Conservation (phyloP, 2,888 invertebrate species). For the Yponomeuta sedellus region DNA sequence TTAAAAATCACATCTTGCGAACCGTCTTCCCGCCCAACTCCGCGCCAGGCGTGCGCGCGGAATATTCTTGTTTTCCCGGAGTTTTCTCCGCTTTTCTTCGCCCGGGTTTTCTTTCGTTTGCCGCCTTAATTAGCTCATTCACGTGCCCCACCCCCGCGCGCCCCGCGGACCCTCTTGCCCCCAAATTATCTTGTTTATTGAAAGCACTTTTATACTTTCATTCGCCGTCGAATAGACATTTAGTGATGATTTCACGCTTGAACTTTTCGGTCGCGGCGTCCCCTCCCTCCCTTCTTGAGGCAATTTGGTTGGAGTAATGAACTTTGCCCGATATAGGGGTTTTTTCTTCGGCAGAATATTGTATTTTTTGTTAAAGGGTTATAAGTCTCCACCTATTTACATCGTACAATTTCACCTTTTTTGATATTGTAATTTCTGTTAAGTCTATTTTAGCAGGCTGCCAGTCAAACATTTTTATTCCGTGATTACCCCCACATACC, state of each 20-base stretch:
- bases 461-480: too few species aligned
- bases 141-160: constrained; percentile 35
- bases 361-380: constrained; percentile 3
- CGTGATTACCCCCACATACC: too few species aligned
- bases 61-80: constrained; percentile 73
- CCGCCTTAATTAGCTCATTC: constrained; percentile 75
- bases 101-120: constrained; percentile 67
- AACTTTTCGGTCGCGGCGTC: constrained; percentile 15
- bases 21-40: not conserved
- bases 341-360: not conserved
- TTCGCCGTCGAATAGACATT: constrained; percentile 54
- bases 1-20: not conserved
- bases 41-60: constrained; percentile 23
- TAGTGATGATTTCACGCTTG: constrained; percentile 50
- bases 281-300: constrained; percentile 14
- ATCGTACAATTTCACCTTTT: too few species aligned
- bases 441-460: too few species aligned
- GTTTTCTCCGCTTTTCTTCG: constrained; percentile 72
- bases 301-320: constrained; percentile 15
- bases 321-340: constrained; percentile 8
- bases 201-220: constrained; percentile 68
- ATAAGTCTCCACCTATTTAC: not conserved
- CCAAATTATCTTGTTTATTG: constrained; percentile 71
- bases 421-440: too few species aligned
- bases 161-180: constrained; percentile 29